These are phyloP conservation scores for Poeciliopsis turrubarensis DNA, from an alignment of 2,113 vertebrate species.

Conservation along the genomic window DNA sequence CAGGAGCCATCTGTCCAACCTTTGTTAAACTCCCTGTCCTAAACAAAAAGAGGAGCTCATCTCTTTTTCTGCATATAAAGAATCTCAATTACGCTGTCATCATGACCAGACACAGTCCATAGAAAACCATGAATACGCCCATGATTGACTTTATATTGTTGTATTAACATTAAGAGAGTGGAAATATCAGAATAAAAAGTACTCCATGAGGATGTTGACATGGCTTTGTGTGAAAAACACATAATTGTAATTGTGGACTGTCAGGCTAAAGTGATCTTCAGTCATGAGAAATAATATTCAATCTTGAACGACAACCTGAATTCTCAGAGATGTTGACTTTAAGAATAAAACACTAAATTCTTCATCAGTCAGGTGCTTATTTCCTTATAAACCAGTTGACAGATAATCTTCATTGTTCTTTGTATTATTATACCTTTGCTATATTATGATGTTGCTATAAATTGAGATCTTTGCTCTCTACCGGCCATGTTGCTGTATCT, in stretches of 20 bases:
- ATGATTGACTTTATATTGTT: constrained; percentile 42
- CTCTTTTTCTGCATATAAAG: constrained; percentile 31
- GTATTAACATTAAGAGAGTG: background rate
- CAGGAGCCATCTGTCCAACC: constrained; percentile 54
- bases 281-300: background rate
- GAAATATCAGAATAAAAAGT: background rate
- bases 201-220: background rate
- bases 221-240: background rate
- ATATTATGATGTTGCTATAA: background rate
- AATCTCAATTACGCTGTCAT: constrained; percentile 12
- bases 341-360: background rate
- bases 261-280: background rate
- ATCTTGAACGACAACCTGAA: too few relatives aligned
- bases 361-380: background rate
- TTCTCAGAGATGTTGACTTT: background rate
- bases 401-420: too few relatives aligned
- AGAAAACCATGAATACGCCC: constrained; percentile 2
- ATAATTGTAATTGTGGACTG: background rate
- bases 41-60: background rate
- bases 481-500: too few relatives aligned
- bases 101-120: constrained; percentile 2
- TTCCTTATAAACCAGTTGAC: background rate
- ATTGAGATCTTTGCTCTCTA: background rate
- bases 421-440: background rate
- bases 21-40: constrained; percentile 37